phyloP scores from a whole-genome alignment of 2,113 vertebrate species.

The Ceyx margarethae region DNA sequence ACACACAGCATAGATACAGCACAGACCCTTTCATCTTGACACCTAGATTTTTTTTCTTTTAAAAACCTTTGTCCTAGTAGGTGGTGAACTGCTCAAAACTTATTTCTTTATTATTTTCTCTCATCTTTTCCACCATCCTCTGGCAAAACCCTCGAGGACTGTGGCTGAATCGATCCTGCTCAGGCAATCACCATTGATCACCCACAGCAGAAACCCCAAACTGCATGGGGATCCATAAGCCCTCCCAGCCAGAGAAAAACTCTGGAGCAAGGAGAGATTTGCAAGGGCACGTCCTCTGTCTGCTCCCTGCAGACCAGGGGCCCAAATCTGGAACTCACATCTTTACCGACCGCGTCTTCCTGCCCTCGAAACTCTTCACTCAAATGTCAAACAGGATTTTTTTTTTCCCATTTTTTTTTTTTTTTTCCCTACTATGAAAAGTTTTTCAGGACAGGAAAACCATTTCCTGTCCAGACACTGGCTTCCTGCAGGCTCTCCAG shows the following conservation, averaged over 20 bases:
- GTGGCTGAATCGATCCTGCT: neutral
- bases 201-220: neutral
- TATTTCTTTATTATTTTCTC: neutral
- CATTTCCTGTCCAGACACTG: slow-evolving; percentile 55
- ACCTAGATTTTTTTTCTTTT: neutral
- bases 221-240: neutral
- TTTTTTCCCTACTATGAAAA: neutral
- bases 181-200: neutral
- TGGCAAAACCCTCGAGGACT: neutral
- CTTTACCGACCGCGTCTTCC: neutral
- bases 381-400: neutral
- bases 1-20: accelerated
- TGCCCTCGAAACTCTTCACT: neutral
- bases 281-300: neutral
- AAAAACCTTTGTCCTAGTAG: neutral
- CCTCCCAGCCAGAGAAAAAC: neutral
- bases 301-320: neutral
- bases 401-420: too few species aligned
- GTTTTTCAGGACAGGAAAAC: slow-evolving; percentile 62
- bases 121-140: neutral
- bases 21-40: neutral
- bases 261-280: neutral
- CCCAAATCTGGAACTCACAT: neutral
- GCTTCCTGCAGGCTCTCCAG: slow-evolving; percentile 48
- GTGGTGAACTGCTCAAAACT: neutral